Evolutionary conservation across 2,797 vertebrate species (phyloP).

Genomic region (Rhabdophis nuchalis): DNA sequence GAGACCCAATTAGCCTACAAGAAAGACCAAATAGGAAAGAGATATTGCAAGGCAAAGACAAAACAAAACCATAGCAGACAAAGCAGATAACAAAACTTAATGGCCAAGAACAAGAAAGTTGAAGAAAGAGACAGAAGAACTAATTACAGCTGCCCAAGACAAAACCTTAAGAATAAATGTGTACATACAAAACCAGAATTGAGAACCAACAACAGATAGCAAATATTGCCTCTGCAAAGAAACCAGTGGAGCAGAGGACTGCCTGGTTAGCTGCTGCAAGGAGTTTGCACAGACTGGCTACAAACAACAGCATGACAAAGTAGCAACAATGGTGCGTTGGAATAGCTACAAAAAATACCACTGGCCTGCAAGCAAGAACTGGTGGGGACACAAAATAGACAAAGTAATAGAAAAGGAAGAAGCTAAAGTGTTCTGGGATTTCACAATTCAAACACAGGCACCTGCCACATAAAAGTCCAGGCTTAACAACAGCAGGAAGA

Average conservation of each 20-base stretch:
- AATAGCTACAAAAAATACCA: background rate
- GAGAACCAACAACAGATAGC: background rate
- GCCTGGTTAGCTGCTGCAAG: background rate
- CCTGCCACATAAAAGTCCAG: background rate
- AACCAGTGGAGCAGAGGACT: background rate
- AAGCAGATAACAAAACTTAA: too few species aligned
- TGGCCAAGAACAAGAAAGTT: background rate
- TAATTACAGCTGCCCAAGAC: background rate
- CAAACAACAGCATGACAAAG: background rate
- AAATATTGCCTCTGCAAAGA: background rate
- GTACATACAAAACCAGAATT: background rate
- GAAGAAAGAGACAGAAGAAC: background rate
- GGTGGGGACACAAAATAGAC: background rate
- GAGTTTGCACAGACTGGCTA: background rate
- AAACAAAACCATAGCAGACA: too few species aligned
- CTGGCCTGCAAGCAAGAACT: background rate
- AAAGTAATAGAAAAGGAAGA: background rate
- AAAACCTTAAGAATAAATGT: background rate
- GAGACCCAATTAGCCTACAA: too few species aligned
- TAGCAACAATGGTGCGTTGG: background rate
- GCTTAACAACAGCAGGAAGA: background rate
- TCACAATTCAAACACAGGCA: background rate
- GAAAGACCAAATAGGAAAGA: too few species aligned
- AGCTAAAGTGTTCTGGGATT: background rate
- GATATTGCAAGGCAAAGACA: too few species aligned